A percentile compares a stretch with the other conserved stretches of the same genome.
These are phyloP conservation scores for Osmoderma eremita DNA, from an alignment of 2,888 invertebrate genomes.

Conservation along the genomic window DNA sequence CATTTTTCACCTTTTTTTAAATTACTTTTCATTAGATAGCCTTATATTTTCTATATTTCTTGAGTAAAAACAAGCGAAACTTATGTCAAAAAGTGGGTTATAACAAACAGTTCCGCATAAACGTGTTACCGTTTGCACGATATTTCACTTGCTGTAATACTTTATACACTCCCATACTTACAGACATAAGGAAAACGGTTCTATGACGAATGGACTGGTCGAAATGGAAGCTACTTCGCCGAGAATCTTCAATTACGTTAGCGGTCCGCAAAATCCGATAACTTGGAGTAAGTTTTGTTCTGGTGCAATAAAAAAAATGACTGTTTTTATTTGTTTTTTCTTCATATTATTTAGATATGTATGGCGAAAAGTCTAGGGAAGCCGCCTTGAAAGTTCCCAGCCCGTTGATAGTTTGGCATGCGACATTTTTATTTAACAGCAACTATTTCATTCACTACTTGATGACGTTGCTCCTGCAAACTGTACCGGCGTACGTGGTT, in stretches of 20 bases:
- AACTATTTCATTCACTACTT: conserved; percentile 67
- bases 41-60: no score
- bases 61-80: no score
- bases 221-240: conserved; percentile 56
- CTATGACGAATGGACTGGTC: no score
- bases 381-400: conserved; percentile 69
- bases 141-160: no score
- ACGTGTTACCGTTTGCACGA: no score
- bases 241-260: conserved; percentile 88
- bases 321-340: conserved; percentile 42
- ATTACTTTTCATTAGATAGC: no score
- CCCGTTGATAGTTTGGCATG: conserved; percentile 70
- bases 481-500: conserved; percentile 67
- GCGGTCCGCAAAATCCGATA: conserved; percentile 82
- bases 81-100: no score
- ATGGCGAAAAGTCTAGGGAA: conserved; percentile 67
- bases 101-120: no score
- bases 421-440: conserved; percentile 69
- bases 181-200: not conserved
- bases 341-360: conserved; percentile 62
- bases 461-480: conserved; percentile 69
- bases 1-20: no score
- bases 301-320: conserved; percentile 6
- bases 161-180: no score
- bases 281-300: conserved; percentile 73